Conservation (phyloP, 2,888 invertebrate species). For the Pristionchus mayeri region DNA sequence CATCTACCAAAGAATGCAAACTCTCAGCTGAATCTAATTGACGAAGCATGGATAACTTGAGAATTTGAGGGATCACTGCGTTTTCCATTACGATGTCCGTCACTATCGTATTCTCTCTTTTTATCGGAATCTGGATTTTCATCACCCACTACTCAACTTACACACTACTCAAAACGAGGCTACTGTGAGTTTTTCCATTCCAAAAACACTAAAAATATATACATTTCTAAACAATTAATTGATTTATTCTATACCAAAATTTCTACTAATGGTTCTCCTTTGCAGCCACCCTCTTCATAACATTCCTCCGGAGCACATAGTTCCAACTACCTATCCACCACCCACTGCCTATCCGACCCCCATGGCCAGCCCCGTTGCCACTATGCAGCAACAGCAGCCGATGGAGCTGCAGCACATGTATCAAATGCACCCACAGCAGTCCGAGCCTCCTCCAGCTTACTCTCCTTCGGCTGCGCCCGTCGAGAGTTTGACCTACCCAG, state of each 20-base stretch:
- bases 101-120: background rate
- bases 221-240: background rate
- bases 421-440: too few relatives aligned
- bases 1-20: too few relatives aligned
- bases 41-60: too few relatives aligned
- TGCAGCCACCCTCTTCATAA: background rate
- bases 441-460: background rate
- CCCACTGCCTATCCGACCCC: background rate
- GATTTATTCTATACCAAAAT: too few relatives aligned
- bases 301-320: background rate
- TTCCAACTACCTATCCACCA: background rate
- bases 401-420: too few relatives aligned
- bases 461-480: background rate
- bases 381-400: background rate
- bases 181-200: conserved; percentile 3
- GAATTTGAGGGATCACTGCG: background rate
- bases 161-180: background rate
- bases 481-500: background rate
- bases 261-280: too few relatives aligned
- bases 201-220: too few relatives aligned
- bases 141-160: conserved; percentile 1
- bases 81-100: background rate
- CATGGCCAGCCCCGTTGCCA: background rate
- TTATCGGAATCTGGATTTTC: background rate
- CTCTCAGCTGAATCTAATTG: too few relatives aligned